Base-by-base conservation (phyloP, 2,797 vertebrate genomes). In the Schizopygopsis pylzovi region DNA sequence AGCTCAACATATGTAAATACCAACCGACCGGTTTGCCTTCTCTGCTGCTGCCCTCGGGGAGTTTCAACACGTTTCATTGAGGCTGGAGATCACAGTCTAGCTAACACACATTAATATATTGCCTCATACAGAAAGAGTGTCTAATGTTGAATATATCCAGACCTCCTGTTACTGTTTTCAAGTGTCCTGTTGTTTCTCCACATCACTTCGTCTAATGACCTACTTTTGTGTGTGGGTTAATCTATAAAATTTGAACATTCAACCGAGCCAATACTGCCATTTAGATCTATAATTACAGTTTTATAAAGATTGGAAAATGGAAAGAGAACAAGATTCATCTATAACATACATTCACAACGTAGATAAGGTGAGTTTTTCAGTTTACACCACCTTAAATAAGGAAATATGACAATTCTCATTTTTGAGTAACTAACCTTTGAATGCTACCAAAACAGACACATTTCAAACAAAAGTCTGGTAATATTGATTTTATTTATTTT, bases 401-500 rank as follows among this genome's bases (percentile, higher is more conserved):
- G 47, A 59, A 59, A 10, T 20, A n/a, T 4, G 1, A 16, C 15
- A 59, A 59, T 59, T 59, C 54, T 59, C 54, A 59, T 59, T 59
- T 59, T 52, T 52, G 49, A 52, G 49, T 52, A 16, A 52, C 15
- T 1, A 61, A 59, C 22, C 56, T 25, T 12, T 12, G 56, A 61
- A 61, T 25, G 59, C 5, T 13, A 18, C 10, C 13, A 67, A 18
- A 72, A 52, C 39, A 81, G 13, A 85, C 37, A 85, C 39, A 83
- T 82, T 90, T 93, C 85, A 93, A 59, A 63, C 83, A 67, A 61
- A 11, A 33, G 12, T 33, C 47, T 37, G 84, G 93, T 93, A 90
- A 94, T 91, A 91, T 92, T 87, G 81, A 90, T 93, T 95, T 95
- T 94, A 68, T 93, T 95, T 96, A n/a, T 92, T 94, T 82, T 73